phyloP scores from a whole-genome alignment of 2,888 invertebrate species.

The Lycocerus yunnanus region DNA sequence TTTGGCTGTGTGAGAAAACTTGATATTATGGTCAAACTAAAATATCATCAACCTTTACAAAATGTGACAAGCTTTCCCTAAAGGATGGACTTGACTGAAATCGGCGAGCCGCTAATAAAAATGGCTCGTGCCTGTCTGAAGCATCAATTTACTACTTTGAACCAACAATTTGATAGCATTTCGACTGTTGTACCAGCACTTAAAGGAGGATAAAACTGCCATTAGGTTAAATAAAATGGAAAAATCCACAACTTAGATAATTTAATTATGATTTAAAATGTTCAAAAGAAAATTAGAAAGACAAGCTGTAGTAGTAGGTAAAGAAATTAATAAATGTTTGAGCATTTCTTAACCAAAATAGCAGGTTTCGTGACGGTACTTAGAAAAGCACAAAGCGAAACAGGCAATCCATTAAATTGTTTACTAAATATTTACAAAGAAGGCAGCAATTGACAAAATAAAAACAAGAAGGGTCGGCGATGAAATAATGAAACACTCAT shows the following conservation, averaged over 20 bases:
- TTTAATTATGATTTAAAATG: background rate
- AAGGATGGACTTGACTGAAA: background rate
- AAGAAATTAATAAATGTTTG: background rate
- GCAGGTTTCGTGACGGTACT: background rate
- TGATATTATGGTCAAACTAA: no score
- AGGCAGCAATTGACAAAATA: constrained; percentile 29
- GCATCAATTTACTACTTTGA: background rate
- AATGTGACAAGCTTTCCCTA: background rate
- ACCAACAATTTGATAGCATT: background rate
- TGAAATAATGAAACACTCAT: constrained; percentile 29
- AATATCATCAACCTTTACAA: no score
- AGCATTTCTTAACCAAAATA: background rate
- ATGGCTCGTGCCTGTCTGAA: background rate
- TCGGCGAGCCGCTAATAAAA: background rate
- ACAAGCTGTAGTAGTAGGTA: background rate
- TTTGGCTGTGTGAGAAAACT: no score
- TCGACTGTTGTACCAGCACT: background rate
- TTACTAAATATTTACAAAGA: constrained; percentile 31
- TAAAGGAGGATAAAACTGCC: background rate
- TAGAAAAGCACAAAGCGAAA: constrained; percentile 4
- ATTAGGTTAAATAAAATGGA: background rate
- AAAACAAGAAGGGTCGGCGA: constrained; percentile 27
- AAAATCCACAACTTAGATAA: background rate
- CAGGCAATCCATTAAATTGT: constrained; percentile 14
- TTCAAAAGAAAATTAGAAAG: background rate